Conservation (phyloP, 53 echinoderm and acorn worm genomes). For the Holothuria scabra region DNA sequence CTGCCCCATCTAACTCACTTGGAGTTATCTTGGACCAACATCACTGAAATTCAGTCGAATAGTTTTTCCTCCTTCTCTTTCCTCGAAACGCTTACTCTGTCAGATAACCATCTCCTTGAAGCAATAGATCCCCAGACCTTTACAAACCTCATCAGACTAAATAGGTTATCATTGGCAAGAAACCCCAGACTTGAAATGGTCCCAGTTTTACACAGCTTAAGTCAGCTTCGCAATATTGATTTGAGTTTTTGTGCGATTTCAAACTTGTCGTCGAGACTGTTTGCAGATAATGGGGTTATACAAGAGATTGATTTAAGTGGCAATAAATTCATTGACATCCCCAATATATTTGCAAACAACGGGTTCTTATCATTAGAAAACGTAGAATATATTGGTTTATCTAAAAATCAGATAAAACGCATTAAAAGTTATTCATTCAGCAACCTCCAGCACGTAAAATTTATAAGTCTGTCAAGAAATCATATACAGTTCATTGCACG, state of each 20-base stretch:
- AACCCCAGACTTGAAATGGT: background rate
- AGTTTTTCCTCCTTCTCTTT: background rate
- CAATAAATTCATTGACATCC: constrained; percentile 7
- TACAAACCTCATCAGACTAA: background rate
- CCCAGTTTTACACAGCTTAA: background rate
- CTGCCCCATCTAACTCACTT: constrained; percentile 11
- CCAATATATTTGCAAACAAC: constrained; percentile 3
- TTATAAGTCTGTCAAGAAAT: no score
- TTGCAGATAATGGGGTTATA: background rate
- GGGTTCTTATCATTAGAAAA: background rate
- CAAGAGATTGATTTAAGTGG: background rate
- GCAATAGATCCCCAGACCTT: background rate
- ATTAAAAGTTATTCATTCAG: constrained; percentile 9
- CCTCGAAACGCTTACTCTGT: constrained; percentile 7
- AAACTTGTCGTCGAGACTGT: background rate
- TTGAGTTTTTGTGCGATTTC: constrained; percentile 6
- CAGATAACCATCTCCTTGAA: background rate
- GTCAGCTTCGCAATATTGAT: background rate
- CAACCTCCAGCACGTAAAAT: background rate
- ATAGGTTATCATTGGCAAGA: background rate
- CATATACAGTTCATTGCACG: no score
- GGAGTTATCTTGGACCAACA: constrained; percentile 19
- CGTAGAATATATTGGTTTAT: constrained; percentile 20
- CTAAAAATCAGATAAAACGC: background rate
- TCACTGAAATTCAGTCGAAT: background rate